These are phyloP conservation scores for Oithona nana DNA, from an alignment of 2,888 invertebrate genomes.

Conservation along the genomic window DNA sequence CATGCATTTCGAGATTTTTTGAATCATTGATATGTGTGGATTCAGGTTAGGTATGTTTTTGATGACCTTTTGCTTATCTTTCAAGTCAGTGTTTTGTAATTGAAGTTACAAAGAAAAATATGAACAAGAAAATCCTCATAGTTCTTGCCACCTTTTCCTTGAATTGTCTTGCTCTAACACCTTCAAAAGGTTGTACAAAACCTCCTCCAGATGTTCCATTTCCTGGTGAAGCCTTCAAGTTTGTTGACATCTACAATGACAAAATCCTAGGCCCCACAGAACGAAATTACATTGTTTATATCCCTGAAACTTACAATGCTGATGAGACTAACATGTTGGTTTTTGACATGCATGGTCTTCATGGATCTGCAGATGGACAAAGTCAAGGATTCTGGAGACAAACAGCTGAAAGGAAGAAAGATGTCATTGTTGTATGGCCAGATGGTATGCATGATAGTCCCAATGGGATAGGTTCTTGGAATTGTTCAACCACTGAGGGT, in stretches of 20 bases:
- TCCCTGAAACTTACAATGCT: neutral
- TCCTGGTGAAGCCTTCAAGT: neutral
- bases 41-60: too few relatives aligned
- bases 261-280: neutral
- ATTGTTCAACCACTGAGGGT: neutral
- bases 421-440: neutral
- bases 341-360: neutral
- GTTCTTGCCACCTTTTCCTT: too few relatives aligned
- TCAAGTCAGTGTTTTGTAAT: too few relatives aligned
- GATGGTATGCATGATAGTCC: constrained; percentile 2
- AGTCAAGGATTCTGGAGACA: neutral
- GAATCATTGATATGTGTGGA: too few relatives aligned
- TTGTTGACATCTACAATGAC: neutral
- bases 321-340: neutral
- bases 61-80: too few relatives aligned
- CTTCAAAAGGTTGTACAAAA: neutral
- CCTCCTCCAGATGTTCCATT: neutral
- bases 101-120: too few relatives aligned
- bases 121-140: too few relatives aligned
- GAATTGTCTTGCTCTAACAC: neutral
- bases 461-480: neutral
- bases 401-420: neutral
- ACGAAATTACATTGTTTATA: neutral
- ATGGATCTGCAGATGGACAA: neutral
- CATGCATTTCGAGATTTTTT: too few relatives aligned